Evolutionary conservation across 2,797 vertebrate genomes (phyloP).

Genomic region (Mastacembelus armatus): DNA sequence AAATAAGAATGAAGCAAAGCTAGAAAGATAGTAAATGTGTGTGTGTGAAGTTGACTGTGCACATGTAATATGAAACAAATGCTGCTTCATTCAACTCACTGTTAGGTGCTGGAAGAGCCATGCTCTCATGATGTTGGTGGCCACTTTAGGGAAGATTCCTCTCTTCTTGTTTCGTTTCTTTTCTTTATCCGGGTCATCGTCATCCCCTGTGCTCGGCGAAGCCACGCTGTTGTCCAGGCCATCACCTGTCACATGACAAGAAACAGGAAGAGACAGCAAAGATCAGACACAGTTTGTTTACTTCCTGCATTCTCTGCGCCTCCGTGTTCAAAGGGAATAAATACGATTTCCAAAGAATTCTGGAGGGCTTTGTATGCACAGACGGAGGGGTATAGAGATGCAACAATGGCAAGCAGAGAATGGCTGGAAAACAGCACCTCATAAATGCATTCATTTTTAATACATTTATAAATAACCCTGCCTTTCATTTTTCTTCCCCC

Average conservation of each 20-base stretch:
- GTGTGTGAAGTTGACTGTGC: constrained; percentile 24
- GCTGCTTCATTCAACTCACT: constrained; percentile 87
- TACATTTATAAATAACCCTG: constrained; percentile 87
- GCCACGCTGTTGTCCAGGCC: constrained; percentile 99
- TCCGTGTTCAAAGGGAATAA: constrained; percentile 76
- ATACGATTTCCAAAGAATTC: constrained; percentile 78
- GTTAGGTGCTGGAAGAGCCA: constrained; percentile 99
- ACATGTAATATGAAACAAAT: constrained; percentile 38
- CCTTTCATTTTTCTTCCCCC: constrained; percentile 75
- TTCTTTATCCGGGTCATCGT: constrained; percentile 99
- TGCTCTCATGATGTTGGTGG: constrained; percentile 99
- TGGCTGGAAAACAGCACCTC: constrained; percentile 80
- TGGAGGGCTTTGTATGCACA: constrained; percentile 77
- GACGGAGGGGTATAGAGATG: constrained; percentile 67
- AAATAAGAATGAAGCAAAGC: constrained; percentile 13
- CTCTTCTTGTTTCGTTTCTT: constrained; percentile 99
- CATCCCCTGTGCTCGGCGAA: constrained; percentile 98
- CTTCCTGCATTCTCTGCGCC: constrained; percentile 68
- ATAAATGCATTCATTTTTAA: constrained; percentile 85
- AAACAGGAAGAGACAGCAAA: constrained; percentile 65
- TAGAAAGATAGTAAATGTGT: neutral
- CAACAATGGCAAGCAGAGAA: constrained; percentile 79
- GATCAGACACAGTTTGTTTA: constrained; percentile 78
- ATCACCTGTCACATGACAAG: constrained; percentile 91
- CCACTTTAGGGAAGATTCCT: constrained; percentile 99